Evolutionary conservation across 2,797 vertebrate species (phyloP), one percentile per base, ranked within the genome.

Genomic region (Tarsius wallacei): DNA sequence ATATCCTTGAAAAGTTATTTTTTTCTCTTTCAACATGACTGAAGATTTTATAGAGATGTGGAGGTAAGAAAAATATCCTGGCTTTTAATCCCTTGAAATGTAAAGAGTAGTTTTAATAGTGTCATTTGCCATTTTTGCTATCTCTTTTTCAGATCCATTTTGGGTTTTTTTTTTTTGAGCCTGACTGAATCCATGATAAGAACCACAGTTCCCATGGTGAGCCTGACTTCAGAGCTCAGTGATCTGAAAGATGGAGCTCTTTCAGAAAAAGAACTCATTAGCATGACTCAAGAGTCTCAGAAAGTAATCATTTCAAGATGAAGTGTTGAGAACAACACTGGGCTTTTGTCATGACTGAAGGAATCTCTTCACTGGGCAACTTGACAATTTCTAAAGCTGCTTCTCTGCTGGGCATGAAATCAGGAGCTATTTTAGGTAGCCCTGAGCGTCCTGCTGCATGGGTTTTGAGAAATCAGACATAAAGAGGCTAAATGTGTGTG

Each of bases 401-500:
- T 7, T 97, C 78, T 7, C 16, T 26, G 15, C 91, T 31, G 90
- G 86, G 24, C 1, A 42, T 47, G 82, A 70, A 73, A 84, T 31
- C 74, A 3, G 59, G 93, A 94, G 31, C 7, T 94, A 26, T 97
- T 89, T 93, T 78, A 96, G 83, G 49, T 33, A 95, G 36, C 84
- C 80, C 57, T 77, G 63, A n/a, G 28, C 73, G 24, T 93, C 95
- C 51, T 61, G 17, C 74, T 86, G 47, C 14, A n/a, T 31, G 24
- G 1, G 1, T 14, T 95, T 96, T 47, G 14, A 97, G 81, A 97
- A 97, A 96, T 19, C 71, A 94, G 96, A 93, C 88, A 78, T 63
- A 96, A 97, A 96, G 36, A 78, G 86, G 82, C 71, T 82, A 0
- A 74, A 70, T 93, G 21, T 64, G 64, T 28, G 11, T 83, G 59